These are phyloP conservation scores for Notocelia uddmanniana DNA, from an alignment of 2,888 invertebrate species.

Conservation along the genomic window DNA sequence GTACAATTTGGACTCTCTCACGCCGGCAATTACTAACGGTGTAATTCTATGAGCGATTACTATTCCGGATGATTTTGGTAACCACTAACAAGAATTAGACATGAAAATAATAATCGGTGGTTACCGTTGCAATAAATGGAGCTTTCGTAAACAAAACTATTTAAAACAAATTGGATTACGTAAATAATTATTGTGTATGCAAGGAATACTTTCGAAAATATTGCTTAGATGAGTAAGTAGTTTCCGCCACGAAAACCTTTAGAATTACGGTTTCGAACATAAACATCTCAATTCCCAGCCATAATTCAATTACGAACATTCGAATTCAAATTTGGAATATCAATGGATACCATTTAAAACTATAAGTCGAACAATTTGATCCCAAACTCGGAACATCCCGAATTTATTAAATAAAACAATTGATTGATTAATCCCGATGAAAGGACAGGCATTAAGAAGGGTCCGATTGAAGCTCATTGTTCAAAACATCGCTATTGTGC, in stretches of 20 bases:
- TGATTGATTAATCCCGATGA: conserved; percentile 62
- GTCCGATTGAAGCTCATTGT: conserved; percentile 49
- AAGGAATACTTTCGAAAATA: background rate
- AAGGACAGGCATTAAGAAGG: conserved; percentile 54
- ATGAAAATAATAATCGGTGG: conserved; percentile 30
- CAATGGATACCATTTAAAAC: conserved; percentile 42
- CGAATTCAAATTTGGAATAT: conserved; percentile 36
- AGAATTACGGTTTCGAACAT: background rate
- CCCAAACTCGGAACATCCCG: conserved; percentile 35
- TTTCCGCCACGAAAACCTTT: background rate
- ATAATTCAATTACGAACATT: conserved; percentile 16
- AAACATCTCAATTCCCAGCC: conserved; percentile 12
- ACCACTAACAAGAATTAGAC: conserved; percentile 36
- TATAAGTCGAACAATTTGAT: conserved; percentile 46
- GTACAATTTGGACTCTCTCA: conserved; percentile 43
- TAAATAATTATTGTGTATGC: conserved; percentile 5
- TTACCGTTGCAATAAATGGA: conserved; percentile 30
- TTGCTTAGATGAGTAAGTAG: background rate
- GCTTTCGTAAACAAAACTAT: conserved; percentile 24
- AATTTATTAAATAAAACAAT: conserved; percentile 55
- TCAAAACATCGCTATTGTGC: conserved; percentile 40
- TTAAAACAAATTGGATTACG: conserved; percentile 23
- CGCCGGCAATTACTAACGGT: conserved; percentile 43
- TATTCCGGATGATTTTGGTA: conserved; percentile 36
- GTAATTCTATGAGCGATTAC: conserved; percentile 43